Evolutionary conservation across 2,888 invertebrate genomes (phyloP).

Genomic region (Eupithecia vulgata): DNA sequence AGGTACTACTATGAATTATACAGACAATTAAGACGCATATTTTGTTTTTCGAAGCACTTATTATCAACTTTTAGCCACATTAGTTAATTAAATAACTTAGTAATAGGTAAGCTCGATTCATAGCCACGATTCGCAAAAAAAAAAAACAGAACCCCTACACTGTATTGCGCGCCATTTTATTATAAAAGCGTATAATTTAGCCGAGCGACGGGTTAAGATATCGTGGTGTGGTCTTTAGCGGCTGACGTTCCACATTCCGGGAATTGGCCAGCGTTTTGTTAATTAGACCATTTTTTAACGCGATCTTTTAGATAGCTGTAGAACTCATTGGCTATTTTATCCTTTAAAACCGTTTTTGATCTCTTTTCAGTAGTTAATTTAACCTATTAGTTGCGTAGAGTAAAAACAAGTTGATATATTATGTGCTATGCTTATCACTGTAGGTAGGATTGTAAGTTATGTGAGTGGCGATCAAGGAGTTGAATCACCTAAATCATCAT

Average conservation of each 20-base stretch:
- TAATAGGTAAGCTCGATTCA: not conserved
- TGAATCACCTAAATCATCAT: not conserved
- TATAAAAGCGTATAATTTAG: conserved; percentile 77
- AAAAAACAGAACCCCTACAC: conserved; percentile 35
- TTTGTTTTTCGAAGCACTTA: not conserved
- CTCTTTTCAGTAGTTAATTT: not conserved
- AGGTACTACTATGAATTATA: too few species aligned
- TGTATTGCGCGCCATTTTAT: conserved; percentile 45
- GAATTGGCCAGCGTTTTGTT: conserved; percentile 50
- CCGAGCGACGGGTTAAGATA: conserved; percentile 69
- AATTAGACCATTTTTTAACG: conserved; percentile 51
- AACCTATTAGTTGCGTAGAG: not conserved
- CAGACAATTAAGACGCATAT: too few species aligned
- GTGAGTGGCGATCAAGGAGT: not conserved
- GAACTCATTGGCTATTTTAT: conserved; percentile 8
- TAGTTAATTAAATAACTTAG: not conserved
- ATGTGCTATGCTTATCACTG: not conserved
- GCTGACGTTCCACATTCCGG: conserved; percentile 45
- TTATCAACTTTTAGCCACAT: not conserved
- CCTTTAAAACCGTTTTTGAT: not conserved
- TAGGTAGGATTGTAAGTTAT: not conserved
- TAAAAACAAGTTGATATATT: conserved; percentile 8
- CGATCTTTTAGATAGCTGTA: conserved; percentile 36
- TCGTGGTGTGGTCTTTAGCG: conserved; percentile 65
- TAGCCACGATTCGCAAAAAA: not conserved